These are phyloP conservation scores for Caloenas nicobarica DNA, from an alignment of 2,113 vertebrate species.

Conservation along the genomic window DNA sequence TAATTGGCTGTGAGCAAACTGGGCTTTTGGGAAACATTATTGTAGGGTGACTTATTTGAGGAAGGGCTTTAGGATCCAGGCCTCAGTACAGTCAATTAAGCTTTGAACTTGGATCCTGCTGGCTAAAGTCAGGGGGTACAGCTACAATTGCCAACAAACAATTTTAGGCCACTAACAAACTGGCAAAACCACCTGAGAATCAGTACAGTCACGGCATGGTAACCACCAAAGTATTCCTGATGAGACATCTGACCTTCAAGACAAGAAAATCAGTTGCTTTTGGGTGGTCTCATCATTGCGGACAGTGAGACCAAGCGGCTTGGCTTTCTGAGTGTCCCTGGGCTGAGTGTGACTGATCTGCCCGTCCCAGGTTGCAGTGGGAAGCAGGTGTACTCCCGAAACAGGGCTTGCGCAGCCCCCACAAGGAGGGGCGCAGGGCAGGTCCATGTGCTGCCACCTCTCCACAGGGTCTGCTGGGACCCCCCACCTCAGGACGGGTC, in stretches of 20 bases:
- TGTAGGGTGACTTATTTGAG: background rate
- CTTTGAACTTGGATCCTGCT: background rate
- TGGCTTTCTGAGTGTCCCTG: background rate
- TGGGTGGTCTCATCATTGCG: background rate
- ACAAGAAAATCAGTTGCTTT: background rate
- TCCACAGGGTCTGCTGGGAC: background rate
- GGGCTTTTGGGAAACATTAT: background rate
- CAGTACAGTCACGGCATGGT: background rate
- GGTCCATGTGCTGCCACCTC: background rate
- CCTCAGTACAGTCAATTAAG: background rate
- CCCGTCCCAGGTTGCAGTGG: background rate
- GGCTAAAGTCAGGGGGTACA: background rate
- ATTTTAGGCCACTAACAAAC: background rate
- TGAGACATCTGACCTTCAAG: background rate
- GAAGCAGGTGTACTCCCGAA: background rate
- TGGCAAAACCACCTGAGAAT: background rate
- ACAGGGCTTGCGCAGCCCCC: background rate
- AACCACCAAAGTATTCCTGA: background rate
- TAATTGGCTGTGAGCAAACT: background rate
- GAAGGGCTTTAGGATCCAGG: background rate
- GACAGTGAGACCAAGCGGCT: background rate
- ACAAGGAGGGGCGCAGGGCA: background rate
- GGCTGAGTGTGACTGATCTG: background rate
- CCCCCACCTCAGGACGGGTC: background rate
- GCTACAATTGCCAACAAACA: background rate